phyloP scores from a whole-genome alignment of 2,113 vertebrate species.

The Alethe diademata region DNA sequence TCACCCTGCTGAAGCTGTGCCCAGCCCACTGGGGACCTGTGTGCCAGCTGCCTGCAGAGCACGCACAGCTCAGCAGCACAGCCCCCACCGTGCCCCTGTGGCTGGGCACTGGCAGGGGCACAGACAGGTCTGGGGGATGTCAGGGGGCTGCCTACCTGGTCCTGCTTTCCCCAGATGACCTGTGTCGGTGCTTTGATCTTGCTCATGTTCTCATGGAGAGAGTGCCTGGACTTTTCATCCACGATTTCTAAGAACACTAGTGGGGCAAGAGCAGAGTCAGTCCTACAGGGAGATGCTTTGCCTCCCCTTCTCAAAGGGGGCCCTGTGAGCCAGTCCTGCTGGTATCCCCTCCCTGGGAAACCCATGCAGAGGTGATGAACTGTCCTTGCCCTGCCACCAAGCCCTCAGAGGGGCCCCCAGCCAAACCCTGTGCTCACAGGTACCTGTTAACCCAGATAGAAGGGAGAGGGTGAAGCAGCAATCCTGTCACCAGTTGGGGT shows the following conservation, averaged over 20 bases:
- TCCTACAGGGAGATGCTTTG: background rate
- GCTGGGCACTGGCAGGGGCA: background rate
- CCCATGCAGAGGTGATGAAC: background rate
- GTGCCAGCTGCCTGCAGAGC: background rate
- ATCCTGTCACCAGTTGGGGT: accelerated
- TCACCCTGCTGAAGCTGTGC: background rate
- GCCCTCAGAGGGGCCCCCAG: background rate
- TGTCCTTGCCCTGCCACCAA: background rate
- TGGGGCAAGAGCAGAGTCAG: slow-evolving; percentile 18
- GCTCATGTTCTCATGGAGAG: slow-evolving; percentile 84
- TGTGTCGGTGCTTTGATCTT: slow-evolving; percentile 85
- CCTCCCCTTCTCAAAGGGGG: background rate
- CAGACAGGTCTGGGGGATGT: background rate
- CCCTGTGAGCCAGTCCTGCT: background rate
- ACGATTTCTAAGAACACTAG: slow-evolving; percentile 87
- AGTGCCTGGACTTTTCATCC: slow-evolving; percentile 81
- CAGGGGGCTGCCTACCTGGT: slow-evolving; percentile 78
- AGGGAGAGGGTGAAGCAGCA: background rate
- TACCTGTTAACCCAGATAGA: background rate
- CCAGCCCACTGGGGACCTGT: background rate
- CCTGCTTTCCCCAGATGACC: slow-evolving; percentile 94
- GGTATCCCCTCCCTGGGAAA: background rate
- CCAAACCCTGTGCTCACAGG: background rate
- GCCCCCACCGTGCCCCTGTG: accelerated
- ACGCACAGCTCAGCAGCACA: background rate